Evolutionary conservation across 92 coral and sea anemone genomes (phyloP), one percentile per base, ranked within the genome.

Genomic region (Porites divaricata): DNA sequence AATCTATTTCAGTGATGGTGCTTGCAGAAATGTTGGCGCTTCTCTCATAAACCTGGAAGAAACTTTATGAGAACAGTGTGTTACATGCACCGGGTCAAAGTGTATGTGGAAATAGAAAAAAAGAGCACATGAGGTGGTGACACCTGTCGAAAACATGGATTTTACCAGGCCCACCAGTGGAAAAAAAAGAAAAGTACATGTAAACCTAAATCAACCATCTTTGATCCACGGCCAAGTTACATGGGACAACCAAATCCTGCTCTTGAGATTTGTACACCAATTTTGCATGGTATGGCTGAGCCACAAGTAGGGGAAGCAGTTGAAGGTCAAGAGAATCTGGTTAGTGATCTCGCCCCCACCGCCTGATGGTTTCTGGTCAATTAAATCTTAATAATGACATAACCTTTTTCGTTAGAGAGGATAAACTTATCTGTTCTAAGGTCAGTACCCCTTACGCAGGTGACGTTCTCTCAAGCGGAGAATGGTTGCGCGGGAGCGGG

Each of bases 31-130:
- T 70, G 54, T 81, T 52, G 78, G 86, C 8, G 79, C 86, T 35
- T 67, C 78, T 52, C 78, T 81, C 56, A 81, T 71, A 50, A 72
- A 81, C 49, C 86, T 71, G 25, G 86, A 81, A 17, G 78, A 56
- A 57, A 71, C 19, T 81, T 69, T 2, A 78, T 53, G 78, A 81
- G 53, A 52, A 59, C n/a, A 71, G 50, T 50, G 67, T 52, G 86
- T 81, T 12, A 57, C 84, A 52, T 81, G 78, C 17, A 81, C 78
- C 70, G 86, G 78, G 26, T 50, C 61, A 56, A 81, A 78, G 58
- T 78, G 83, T 51, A 49, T 67, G 13, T 79, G 75, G 41, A n/a
- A 79, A 64, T 21, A 63, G 41, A 79, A 64, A 48, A 79, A 76
- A 21, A 76, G 80, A 11, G 56, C 80, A 23, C 80, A 76, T 35